Base-by-base conservation (phyloP, 2,113 vertebrate species). In the Lycaon pictus region DNA sequence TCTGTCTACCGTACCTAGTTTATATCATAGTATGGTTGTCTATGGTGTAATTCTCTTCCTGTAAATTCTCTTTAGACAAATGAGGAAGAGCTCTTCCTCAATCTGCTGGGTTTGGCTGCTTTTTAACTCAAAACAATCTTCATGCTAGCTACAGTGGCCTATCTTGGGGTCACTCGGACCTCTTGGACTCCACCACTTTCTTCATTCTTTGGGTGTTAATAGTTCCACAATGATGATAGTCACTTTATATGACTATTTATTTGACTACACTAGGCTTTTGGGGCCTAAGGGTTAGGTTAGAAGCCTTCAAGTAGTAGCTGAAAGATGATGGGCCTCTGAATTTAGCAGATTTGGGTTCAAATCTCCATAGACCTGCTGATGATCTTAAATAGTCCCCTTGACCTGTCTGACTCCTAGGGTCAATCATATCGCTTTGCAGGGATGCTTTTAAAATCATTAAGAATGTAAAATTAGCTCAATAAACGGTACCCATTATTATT, bases 391-490 rank as follows among this genome's bases (percentile, higher is more conserved):
- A 25, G 35, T 60, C 11, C 22, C 19, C 23, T 69, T 72, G 29
- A 51, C 43, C n/a, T 77, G 5, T 85, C 56, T 89, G 22, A 87
- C 65, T 63, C 11, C 22, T 1, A 71, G 7, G 15, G 25, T 92
- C 29, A 86, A 25, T 60, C 19, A 48, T 58, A 69, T 17, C 74
- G 35, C 81, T 93, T 90, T n/a, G 51, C 80, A 93, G 35, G n/a
- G 15, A 58, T 84, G 32, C 37, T 85, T 67, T 93, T 89, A 92
- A 97, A 92, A 90, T 53, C 16, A 3, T n/a, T 58, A 88, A n/a
- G 11, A 71, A 67, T 72, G 19, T 6, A 82, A 89, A 83, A 37
- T 72, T 77, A 53, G 51, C n/a, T 88, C 16, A 37, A 72, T 72
- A 77, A 88, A 62, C 7, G 32, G 51, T 43, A 88, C 55, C 27